Conservation (phyloP, 1,140 invertebrate genomes). For the Drosophila chauvacae region DNA sequence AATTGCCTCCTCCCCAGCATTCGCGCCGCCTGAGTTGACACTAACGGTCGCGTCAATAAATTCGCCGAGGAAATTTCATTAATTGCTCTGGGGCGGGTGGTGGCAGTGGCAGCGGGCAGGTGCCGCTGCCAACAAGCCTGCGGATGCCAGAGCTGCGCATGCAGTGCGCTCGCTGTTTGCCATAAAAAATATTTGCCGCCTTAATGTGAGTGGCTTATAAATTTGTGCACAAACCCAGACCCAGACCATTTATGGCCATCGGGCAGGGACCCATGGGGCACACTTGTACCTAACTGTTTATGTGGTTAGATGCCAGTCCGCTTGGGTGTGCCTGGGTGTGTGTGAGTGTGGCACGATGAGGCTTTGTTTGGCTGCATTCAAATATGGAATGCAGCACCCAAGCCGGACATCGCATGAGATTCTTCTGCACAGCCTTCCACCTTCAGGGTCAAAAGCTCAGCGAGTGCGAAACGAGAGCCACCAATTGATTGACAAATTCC, state of each 20-base stretch:
- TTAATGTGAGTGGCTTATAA: constrained; percentile 79
- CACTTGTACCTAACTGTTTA: constrained; percentile 64
- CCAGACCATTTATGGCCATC: constrained; percentile 68
- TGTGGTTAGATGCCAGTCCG: constrained; percentile 44
- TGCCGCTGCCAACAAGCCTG: constrained; percentile 32
- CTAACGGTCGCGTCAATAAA: constrained; percentile 71
- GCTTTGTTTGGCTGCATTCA: constrained; percentile 38
- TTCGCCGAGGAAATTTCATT: constrained; percentile 70
- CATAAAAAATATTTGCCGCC: constrained; percentile 80
- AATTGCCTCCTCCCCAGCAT: constrained; percentile 26
- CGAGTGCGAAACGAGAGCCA: not conserved
- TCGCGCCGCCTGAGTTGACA: constrained; percentile 25
- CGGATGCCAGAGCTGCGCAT: constrained; percentile 50
- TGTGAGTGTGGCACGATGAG: constrained; percentile 21
- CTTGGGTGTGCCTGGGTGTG: constrained; percentile 26
- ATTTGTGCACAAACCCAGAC: constrained; percentile 74
- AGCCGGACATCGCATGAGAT: constrained; percentile 30
- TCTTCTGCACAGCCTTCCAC: constrained; percentile 10
- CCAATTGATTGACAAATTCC: constrained; percentile 16
- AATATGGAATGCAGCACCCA: constrained; percentile 43
- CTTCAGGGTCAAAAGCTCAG: constrained; percentile 1
- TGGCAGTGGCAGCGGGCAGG: constrained; percentile 44
- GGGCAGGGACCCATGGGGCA: constrained; percentile 59
- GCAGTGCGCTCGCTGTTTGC: constrained; percentile 48
- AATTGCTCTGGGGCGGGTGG: constrained; percentile 53